Evolutionary conservation across 2,113 vertebrate species (phyloP).

Genomic region (Stigmatopora argus): DNA sequence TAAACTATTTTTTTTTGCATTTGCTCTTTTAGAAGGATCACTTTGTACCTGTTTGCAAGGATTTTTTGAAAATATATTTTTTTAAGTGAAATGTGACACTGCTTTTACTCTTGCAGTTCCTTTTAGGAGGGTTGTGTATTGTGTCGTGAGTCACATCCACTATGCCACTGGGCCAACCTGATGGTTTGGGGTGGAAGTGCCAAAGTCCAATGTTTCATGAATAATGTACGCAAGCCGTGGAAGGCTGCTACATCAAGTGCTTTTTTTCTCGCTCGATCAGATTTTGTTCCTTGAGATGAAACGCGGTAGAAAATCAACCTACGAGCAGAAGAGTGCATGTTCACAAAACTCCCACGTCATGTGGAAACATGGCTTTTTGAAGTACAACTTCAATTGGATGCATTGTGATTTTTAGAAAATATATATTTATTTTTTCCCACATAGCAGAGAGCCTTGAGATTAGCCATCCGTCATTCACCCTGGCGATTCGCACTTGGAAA

Average conservation of each 20-base stretch:
- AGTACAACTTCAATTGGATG: slow-evolving; percentile 61
- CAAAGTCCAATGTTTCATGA: neutral
- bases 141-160: neutral
- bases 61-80: too few species aligned
- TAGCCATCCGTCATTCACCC: slow-evolving; percentile 52
- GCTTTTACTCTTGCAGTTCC: neutral
- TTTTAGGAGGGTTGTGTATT: neutral
- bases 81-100: too few species aligned
- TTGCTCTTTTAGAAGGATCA: too few species aligned
- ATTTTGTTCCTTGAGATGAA: slow-evolving; percentile 26
- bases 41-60: too few species aligned
- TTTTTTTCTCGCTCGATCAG: slow-evolving; percentile 18
- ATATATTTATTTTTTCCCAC: slow-evolving; percentile 51
- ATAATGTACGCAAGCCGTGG: neutral
- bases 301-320: slow-evolving; percentile 40
- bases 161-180: neutral
- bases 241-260: slow-evolving; percentile 28
- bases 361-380: slow-evolving; percentile 61
- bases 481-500: slow-evolving; percentile 40
- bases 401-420: slow-evolving; percentile 27
- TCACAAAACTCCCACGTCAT: slow-evolving; percentile 64
- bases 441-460: slow-evolving; percentile 55
- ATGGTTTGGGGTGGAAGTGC: neutral
- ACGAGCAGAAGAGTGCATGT: slow-evolving; percentile 51
- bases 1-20: too few species aligned